phyloP scores from a whole-genome alignment of 2,113 vertebrate species.

The Physeter macrocephalus region DNA sequence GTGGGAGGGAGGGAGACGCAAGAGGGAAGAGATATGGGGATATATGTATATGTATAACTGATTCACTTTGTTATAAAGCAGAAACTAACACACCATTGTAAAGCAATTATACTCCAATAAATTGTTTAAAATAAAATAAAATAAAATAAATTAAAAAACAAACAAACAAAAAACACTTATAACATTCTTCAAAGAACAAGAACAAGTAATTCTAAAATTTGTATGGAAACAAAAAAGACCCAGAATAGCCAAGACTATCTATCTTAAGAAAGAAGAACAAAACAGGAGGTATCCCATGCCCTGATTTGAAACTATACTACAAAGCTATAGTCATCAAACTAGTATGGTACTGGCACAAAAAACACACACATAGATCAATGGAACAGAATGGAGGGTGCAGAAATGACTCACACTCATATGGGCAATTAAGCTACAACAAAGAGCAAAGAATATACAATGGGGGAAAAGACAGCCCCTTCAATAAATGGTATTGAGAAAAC shows the following conservation, averaged over 20 bases:
- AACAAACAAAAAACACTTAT: too few species aligned
- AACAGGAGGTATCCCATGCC: background rate
- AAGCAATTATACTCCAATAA: too few species aligned
- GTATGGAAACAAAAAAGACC: background rate
- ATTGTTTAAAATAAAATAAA: too few species aligned
- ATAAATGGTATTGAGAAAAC: background rate
- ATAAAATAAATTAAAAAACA: too few species aligned
- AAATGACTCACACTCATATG: background rate
- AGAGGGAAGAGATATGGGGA: too few species aligned
- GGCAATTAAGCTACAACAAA: background rate
- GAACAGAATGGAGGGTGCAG: background rate
- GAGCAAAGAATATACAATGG: too few species aligned
- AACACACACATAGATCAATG: background rate
- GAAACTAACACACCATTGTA: too few species aligned
- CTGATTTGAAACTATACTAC: background rate
- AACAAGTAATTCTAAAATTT: background rate
- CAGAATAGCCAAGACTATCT: background rate
- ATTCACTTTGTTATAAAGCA: too few species aligned
- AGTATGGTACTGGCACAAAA: background rate
- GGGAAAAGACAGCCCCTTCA: background rate
- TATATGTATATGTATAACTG: too few species aligned
- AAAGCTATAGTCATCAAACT: background rate
- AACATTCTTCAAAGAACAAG: background rate
- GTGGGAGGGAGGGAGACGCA: too few species aligned
- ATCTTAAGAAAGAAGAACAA: background rate